Base-by-base conservation (phyloP, 2,888 invertebrate species). In the Clitarchus hookeri region DNA sequence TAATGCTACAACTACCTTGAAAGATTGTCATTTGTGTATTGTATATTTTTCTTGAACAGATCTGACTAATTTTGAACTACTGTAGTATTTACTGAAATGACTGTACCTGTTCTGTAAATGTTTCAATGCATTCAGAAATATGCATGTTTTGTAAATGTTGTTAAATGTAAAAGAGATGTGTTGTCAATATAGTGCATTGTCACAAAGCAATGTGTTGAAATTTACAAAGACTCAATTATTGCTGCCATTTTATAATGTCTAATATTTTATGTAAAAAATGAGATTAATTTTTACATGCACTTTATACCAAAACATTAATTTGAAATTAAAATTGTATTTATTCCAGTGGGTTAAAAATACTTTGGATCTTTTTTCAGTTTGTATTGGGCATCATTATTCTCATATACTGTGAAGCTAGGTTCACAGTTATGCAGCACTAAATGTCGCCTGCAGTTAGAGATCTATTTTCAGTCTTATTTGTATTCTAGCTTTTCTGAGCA, bases 1-100 rank as follows among this genome's bases (percentile, higher is more conserved):
- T 1, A 53, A 65, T 65, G 65, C 65, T 65, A 65, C 65, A 65
- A 65, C 19, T 65, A 65, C 65, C 23, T 65, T 8, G 19, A 48
- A 65, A 65, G n/a, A 65, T 65, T 16, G 65, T n/a, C 65, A 65
- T n/a, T 23, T 65, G 65, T 65, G n/a, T 65, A 65, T 23, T 65
- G 65, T 65, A 65, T 65, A 65, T 65, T 65, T 65, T 65, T 65
- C 65, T 6, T 65, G n/a, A 65, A 65, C 65, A 65, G 65, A 65
- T 65, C 65, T 65, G 65, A 65, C n/a, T 65, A 48, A 65, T 65
- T n/a, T 65, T 65, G 8, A 65, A 65, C n/a, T n/a, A 36, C 36
- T 36, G 36, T 36, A 65, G 65, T 65, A 65, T 65, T 6, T 65
- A 19, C 65, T 65, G 16, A n/a, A 65, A 65, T n/a, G 19, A 65